phyloP scores from a whole-genome alignment of 1,140 invertebrate genomes.

The Drosophila ogumai region DNA sequence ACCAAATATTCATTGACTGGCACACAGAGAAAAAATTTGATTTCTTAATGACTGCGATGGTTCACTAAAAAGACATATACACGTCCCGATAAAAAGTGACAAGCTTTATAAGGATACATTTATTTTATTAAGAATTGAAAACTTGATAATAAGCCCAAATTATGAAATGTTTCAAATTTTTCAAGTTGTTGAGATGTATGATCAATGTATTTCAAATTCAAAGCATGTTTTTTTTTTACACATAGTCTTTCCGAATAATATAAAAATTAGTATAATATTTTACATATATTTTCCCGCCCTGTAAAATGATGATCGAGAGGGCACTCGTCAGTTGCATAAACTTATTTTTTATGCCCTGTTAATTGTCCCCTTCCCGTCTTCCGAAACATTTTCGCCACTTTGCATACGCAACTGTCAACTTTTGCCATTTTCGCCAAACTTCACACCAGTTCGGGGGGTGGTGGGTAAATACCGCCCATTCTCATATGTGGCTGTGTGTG shows the following conservation, averaged over 20 bases:
- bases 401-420: conserved; percentile 80
- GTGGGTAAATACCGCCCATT: not conserved
- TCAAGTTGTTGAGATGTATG: too few species aligned
- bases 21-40: conserved; percentile 9
- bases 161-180: too few species aligned
- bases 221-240: not conserved
- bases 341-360: conserved; percentile 58
- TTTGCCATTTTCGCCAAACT: conserved; percentile 78
- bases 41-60: not conserved
- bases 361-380: conserved; percentile 40
- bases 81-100: not conserved
- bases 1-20: conserved; percentile 35
- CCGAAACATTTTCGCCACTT: conserved; percentile 38
- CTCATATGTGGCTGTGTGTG: conserved; percentile 43
- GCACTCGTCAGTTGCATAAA: conserved; percentile 24
- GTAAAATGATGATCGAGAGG: not conserved
- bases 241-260: not conserved
- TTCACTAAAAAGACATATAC: not conserved
- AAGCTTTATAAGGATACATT: too few species aligned
- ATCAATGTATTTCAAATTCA: not conserved
- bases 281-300: not conserved
- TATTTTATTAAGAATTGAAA: too few species aligned
- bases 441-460: conserved; percentile 55
- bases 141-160: too few species aligned
- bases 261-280: not conserved